Evolutionary conservation across 2,888 invertebrate species (phyloP), one percentile per base, ranked within the genome.

Genomic region (Pharmacophagus antenor): DNA sequence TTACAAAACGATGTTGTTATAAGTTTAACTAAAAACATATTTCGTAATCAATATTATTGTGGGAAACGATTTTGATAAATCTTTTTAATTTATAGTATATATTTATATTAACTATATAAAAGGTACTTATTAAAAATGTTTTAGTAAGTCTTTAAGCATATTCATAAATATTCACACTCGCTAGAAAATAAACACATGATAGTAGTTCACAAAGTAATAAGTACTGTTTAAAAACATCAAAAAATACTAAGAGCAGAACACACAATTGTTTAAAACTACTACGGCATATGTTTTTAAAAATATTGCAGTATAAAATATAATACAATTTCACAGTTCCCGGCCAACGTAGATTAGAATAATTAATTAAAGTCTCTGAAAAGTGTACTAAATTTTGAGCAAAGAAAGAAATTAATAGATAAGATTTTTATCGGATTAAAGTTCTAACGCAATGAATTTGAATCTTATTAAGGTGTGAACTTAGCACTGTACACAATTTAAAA

Each of bases 321-420:
- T 44, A 18, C 18, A 18, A 18, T 1, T 2, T 1, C 42, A 27
- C 42, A 18, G 42, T 18, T 44, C n/a, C 42, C 20, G 20, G 18
- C 18, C n/a, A 44, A 44, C 18, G 42, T 18, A 18, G 2, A 44
- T 44, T 44, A 18, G 22, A 47, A 47, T 44, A 5, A 44, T 47
- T 47, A 47, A 15, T 47, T 22, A n/a, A 47, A 47, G 22, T 18
- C 22, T 10, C 17, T 41, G 47, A 47, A 47, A 47, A 47, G 10
- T 22, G 47, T 21, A 7, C 47, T 47, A 21, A 47, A 47, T 47
- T 47, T 15, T 21, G 15, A 3, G 47, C 15, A 47, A 47, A 47
- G 47, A 47, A 47, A 22, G 20, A 22, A 47, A 47, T 47, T 47
- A 47, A 47, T 47, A 15, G 18, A 8, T 20, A 22, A n/a, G 47